Percentiles rank a stretch among this genome's conserved stretches.
Conservation (phyloP, 2,113 vertebrate species). For the Eretmodus cyanostictus region DNA sequence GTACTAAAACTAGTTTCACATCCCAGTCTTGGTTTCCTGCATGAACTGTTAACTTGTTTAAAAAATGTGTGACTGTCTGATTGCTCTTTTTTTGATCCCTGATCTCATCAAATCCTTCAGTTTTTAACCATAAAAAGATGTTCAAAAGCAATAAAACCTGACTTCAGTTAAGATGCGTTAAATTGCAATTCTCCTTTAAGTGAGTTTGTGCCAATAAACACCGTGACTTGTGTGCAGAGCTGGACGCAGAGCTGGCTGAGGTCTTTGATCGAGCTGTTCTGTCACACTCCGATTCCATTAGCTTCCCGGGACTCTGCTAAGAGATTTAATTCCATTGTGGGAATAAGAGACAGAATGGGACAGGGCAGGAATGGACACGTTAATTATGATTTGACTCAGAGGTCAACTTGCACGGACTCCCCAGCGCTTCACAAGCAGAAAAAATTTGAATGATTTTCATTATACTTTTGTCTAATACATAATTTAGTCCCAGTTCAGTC, state of each 20-base stretch:
- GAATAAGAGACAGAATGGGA: slow-evolving; percentile 50
- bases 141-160: background rate
- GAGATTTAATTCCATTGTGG: slow-evolving; percentile 62
- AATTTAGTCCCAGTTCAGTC: slow-evolving; percentile 64
- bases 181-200: background rate
- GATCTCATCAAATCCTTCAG: background rate
- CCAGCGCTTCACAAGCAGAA: slow-evolving; percentile 45
- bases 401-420: slow-evolving; percentile 65
- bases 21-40: background rate
- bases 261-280: slow-evolving; percentile 19
- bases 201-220: background rate
- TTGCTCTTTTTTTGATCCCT: background rate
- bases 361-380: slow-evolving; percentile 49
- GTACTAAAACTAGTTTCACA: background rate
- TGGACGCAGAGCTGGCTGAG: background rate
- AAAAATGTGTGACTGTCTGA: background rate
- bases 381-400: slow-evolving; percentile 65
- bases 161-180: background rate
- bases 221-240: background rate
- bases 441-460: slow-evolving; percentile 67
- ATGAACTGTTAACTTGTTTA: background rate
- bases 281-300: slow-evolving; percentile 48
- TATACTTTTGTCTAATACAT: slow-evolving; percentile 66
- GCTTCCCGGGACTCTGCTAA: slow-evolving; percentile 32
- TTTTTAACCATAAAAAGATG: background rate